Conservation (phyloP, 1,140 invertebrate species). For the Glossosoma conforme region DNA sequence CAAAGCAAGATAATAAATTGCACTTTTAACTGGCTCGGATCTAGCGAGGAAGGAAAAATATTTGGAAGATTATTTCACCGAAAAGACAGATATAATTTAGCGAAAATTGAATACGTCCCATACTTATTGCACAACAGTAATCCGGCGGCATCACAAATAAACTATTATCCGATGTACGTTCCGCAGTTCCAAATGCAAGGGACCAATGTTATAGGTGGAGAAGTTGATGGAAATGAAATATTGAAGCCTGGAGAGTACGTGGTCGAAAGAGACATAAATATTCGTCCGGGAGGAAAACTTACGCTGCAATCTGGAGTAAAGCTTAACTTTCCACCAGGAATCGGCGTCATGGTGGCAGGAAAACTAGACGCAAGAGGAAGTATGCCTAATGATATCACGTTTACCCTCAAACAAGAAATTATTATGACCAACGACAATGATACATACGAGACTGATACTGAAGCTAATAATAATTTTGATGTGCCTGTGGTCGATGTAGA, state of each 20-base stretch:
- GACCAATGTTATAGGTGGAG: conserved; percentile 73
- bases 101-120: conserved; percentile 80
- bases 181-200: conserved; percentile 66
- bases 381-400: conserved; percentile 68
- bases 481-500: conserved; percentile 52
- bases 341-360: conserved; percentile 96
- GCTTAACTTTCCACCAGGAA: conserved; percentile 79
- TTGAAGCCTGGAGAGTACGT: conserved; percentile 74
- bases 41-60: conserved; percentile 68
- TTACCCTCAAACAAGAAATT: conserved; percentile 72
- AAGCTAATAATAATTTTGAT: conserved; percentile 45
- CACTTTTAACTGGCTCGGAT: conserved; percentile 91
- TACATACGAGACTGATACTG: conserved; percentile 53
- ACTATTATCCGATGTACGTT: conserved; percentile 66
- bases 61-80: conserved; percentile 81
- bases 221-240: conserved; percentile 81
- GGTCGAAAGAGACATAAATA: conserved; percentile 86
- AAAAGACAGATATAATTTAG: conserved; percentile 88
- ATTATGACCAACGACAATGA: conserved; percentile 58
- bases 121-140: conserved; percentile 81
- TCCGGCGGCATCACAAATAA: conserved; percentile 71
- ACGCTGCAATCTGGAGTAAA: conserved; percentile 82
- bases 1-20: conserved; percentile 92
- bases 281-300: conserved; percentile 81
- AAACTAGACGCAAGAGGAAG: conserved; percentile 77